Conservation (phyloP, 2,797 vertebrate species). For the Sebastes kiyomatsui region DNA sequence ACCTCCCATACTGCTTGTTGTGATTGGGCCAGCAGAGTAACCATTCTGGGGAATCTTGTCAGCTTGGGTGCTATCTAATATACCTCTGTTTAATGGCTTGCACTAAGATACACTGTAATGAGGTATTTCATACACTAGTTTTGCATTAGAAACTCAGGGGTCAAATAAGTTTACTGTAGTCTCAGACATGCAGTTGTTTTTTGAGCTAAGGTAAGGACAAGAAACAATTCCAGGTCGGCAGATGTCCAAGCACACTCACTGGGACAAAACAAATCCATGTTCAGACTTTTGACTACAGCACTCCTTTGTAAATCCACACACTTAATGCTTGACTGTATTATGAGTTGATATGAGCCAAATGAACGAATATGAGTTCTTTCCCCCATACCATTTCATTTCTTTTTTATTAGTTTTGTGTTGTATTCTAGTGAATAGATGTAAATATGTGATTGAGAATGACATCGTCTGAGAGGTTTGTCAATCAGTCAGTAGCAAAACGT, state of each 20-base stretch:
- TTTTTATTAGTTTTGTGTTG: slow-evolving; percentile 64
- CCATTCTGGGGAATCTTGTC: slow-evolving; percentile 75
- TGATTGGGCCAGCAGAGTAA: slow-evolving; percentile 77
- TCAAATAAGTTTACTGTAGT: slow-evolving; percentile 88
- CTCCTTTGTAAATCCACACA: slow-evolving; percentile 82
- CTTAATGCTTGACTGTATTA: slow-evolving; percentile 77
- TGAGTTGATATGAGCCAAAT: slow-evolving; percentile 83
- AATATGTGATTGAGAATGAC: slow-evolving; percentile 72
- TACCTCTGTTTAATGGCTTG: slow-evolving; percentile 89
- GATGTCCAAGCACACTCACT: slow-evolving; percentile 79
- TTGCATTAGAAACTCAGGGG: slow-evolving; percentile 89
- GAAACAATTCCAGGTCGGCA: slow-evolving; percentile 66
- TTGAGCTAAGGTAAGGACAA: slow-evolving; percentile 61
- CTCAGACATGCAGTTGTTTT: slow-evolving; percentile 79
- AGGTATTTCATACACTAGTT: slow-evolving; percentile 89
- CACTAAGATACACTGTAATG: slow-evolving; percentile 89
- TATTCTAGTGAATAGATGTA: slow-evolving; percentile 77
- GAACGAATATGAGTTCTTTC: slow-evolving; percentile 59
- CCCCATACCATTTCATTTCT: slow-evolving; percentile 46
- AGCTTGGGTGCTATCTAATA: slow-evolving; percentile 87
- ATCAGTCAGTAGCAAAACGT: slow-evolving; percentile 77
- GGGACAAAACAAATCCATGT: slow-evolving; percentile 69
- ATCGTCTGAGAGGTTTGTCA: slow-evolving; percentile 65
- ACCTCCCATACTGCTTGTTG: slow-evolving; percentile 76
- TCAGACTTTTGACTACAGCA: slow-evolving; percentile 77